Evolutionary conservation across 1,140 invertebrate species (phyloP).

Genomic region (Drosophila simulans): DNA sequence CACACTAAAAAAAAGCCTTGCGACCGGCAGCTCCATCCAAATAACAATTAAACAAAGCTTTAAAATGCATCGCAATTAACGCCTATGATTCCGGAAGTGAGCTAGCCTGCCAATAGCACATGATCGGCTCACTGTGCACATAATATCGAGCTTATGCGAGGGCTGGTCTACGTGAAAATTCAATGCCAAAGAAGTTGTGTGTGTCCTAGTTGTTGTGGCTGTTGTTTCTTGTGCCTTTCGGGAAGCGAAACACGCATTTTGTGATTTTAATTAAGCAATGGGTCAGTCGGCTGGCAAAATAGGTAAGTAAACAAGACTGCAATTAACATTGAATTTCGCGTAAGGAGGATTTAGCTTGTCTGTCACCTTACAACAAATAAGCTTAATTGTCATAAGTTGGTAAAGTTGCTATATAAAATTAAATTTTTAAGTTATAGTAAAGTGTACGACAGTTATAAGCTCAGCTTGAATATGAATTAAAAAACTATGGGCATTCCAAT

Average conservation of each 20-base stretch:
- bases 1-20: conserved; percentile 37
- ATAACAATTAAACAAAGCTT: conserved; percentile 47
- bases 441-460: conserved; percentile 20
- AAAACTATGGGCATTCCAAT: conserved; percentile 56
- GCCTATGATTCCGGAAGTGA: conserved; percentile 17
- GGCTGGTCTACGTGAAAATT: conserved; percentile 40
- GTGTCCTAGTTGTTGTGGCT: conserved; percentile 24
- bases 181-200: conserved; percentile 57
- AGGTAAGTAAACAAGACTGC: conserved; percentile 59
- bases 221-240: conserved; percentile 31
- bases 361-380: no score
- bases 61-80: conserved; percentile 36
- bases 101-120: conserved; percentile 5
- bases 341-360: no score
- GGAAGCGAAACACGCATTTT: conserved; percentile 23
- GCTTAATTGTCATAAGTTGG: background rate
- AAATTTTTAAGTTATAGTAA: background rate
- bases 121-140: conserved; percentile 9
- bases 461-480: conserved; percentile 17
- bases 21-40: conserved; percentile 35
- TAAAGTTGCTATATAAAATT: background rate
- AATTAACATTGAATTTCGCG: background rate
- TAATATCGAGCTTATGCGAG: conserved; percentile 18
- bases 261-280: conserved; percentile 58
- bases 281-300: conserved; percentile 83